These are phyloP conservation scores for Pangasius macronema DNA, from an alignment of 2,797 vertebrate genomes.

Conservation along the genomic window DNA sequence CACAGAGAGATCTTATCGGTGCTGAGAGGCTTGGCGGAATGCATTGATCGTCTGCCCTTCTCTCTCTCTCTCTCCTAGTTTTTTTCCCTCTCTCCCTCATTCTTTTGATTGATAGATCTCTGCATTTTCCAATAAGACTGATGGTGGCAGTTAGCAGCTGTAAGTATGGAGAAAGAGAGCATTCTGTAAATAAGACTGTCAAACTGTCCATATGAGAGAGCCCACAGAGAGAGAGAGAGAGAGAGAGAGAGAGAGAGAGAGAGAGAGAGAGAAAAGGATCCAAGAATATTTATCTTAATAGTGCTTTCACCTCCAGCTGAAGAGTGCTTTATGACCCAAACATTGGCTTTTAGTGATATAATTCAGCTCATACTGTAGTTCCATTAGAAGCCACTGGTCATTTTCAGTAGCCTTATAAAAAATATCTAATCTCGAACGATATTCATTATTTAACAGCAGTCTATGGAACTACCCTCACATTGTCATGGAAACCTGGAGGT, in stretches of 20 bases:
- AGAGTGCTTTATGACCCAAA: slow-evolving; percentile 30
- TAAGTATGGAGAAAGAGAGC: slow-evolving; percentile 22
- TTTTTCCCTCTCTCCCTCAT: slow-evolving; percentile 18
- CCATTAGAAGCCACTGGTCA: slow-evolving; percentile 31
- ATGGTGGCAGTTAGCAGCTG: slow-evolving; percentile 24
- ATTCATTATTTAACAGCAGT: slow-evolving; percentile 54
- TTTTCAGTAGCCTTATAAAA: slow-evolving; percentile 43
- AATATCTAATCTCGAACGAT: slow-evolving; percentile 37
- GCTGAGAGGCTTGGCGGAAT: slow-evolving; percentile 59
- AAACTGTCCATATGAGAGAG: slow-evolving; percentile 1
- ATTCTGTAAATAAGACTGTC: slow-evolving; percentile 34
- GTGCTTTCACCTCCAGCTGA: not conserved
- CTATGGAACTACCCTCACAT: slow-evolving; percentile 47
- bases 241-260: not conserved
- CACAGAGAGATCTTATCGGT: slow-evolving; percentile 63
- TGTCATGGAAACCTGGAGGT: slow-evolving; percentile 57
- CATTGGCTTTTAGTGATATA: slow-evolving; percentile 34
- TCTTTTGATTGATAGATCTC: slow-evolving; percentile 44
- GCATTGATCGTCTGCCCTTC: slow-evolving; percentile 60
- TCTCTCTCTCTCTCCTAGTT: slow-evolving; percentile 15
- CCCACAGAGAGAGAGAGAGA: not conserved
- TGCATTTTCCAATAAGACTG: slow-evolving; percentile 33
- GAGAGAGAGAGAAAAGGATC: not conserved
- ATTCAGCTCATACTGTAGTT: slow-evolving; percentile 23
- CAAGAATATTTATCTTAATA: slow-evolving; percentile 20